Percentiles rank a stretch among this genome's conserved stretches.
Evolutionary conservation across 2,113 vertebrate genomes (phyloP).

Genomic region (Indri indri): DNA sequence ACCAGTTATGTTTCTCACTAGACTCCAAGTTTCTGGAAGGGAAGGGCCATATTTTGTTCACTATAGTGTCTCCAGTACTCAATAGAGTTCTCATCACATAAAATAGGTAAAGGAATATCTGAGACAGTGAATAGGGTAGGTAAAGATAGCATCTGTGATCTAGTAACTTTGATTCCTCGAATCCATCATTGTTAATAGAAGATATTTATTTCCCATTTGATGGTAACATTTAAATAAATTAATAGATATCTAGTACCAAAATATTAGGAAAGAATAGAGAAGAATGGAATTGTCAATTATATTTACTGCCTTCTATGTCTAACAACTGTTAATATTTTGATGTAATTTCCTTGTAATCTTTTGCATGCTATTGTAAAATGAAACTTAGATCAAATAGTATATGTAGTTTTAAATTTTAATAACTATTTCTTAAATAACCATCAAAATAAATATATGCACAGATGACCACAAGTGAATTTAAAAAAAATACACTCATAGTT

Average conservation of each 20-base stretch:
- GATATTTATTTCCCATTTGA: not conserved
- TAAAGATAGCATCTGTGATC: not conserved
- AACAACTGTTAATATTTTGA: conserved; percentile 1
- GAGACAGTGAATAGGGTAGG: not conserved
- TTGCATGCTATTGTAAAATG: conserved; percentile 24
- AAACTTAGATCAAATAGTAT: not conserved
- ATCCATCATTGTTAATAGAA: not conserved
- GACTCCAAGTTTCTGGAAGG: not conserved
- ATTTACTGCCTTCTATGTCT: not conserved
- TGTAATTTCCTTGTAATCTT: not conserved
- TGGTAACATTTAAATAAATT: not conserved
- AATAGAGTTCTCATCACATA: not conserved
- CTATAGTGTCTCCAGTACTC: not conserved
- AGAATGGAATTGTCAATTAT: not conserved
- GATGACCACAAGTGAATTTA: not conserved
- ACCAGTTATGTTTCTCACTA: not conserved
- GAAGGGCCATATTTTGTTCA: not conserved
- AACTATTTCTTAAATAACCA: not conserved
- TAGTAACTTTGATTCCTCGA: not conserved
- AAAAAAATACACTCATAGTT: not conserved
- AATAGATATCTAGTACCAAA: not conserved
- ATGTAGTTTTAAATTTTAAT: not conserved
- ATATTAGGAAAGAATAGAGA: not conserved
- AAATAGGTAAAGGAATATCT: not conserved
- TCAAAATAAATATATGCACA: not conserved